Evolutionary conservation across 2,113 vertebrate genomes (phyloP), one percentile per base, ranked within the genome.

Genomic region (Leptobrachium ailaonicum): DNA sequence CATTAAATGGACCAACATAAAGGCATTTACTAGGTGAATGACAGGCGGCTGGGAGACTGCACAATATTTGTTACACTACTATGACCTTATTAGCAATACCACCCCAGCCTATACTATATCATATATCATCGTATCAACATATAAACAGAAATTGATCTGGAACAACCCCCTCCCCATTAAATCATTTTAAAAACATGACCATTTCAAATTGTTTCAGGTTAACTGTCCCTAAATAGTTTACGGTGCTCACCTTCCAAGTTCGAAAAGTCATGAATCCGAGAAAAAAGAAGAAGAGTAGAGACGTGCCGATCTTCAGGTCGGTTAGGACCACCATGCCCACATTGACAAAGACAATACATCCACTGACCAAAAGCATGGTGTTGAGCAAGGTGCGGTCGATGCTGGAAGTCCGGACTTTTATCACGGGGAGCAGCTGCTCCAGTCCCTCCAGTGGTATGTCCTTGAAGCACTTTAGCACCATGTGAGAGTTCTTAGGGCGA

Each of bases 381-480:
- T 90, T 90, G 79, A 91, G 84, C 69, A 90, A 45, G 1, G 90
- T 84, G 0, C 88, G 84, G 83, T 89, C 88, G 44, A 86, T 71
- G 11, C 81, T 42, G 69, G 88, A 73, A 0, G 89, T 89, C 58
- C 88, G 89, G 72, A 90, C 87, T 75, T 87, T 87, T 60, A 91
- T 77, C 12, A 85, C 83, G 0, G 90, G 90, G 53, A 92, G 85
- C 70, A 91, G 83, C 84, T 89, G 90, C 82, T 92, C 90, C 70
- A 92, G 79, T 2, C 87, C 90, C 82, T 91, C 90, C 76, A 91
- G 56, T 0, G 90, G 89, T 0, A 89, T 89, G 80, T 92, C 90
- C 78, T 92, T 92, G 66, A 92, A 92, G 75, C 90, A 89, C 71
- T 91, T 91, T 64, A 92, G 85, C 54, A 90, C 87, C 83, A 91